Evolutionary conservation across 2,797 vertebrate genomes (phyloP).

Genomic region (Graptemys geographica): DNA sequence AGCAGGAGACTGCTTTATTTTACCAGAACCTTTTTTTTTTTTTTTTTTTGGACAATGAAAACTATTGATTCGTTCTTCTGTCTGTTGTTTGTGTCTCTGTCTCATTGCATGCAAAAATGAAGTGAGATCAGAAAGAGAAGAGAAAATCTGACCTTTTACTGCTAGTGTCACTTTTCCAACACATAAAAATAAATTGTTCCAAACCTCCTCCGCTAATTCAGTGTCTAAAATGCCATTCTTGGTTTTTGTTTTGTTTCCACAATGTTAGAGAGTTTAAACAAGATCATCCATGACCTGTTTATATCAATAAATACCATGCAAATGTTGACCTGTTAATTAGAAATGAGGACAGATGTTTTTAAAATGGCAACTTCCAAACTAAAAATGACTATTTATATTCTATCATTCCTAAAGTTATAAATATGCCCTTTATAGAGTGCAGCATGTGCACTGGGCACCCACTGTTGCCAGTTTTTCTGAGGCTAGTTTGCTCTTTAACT

Average conservation of each 20-base stretch:
- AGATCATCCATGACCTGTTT: background rate
- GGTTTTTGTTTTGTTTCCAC: background rate
- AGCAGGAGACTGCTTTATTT: background rate
- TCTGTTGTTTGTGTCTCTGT: background rate
- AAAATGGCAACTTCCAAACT: background rate
- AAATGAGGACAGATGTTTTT: background rate
- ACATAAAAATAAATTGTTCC: slow-evolving; percentile 9
- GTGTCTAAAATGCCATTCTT: background rate
- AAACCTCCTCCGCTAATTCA: background rate
- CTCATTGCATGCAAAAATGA: slow-evolving; percentile 12
- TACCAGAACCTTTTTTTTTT: background rate
- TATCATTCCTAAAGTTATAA: slow-evolving; percentile 12
- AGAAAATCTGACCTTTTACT: background rate
- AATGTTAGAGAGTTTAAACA: background rate
- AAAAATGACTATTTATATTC: background rate
- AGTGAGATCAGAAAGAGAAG: slow-evolving; percentile 23
- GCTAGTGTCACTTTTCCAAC: background rate
- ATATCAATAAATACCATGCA: slow-evolving; percentile 1
- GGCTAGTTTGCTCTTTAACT: background rate
- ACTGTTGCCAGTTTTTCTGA: background rate
- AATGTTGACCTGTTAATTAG: background rate
- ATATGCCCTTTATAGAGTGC: background rate
- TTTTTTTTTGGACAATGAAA: slow-evolving; percentile 21
- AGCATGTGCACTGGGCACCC: background rate
- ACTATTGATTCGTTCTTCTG: slow-evolving; percentile 28